Conservation (phyloP, 2,113 vertebrate genomes). For the Peromyscus maniculatus region DNA sequence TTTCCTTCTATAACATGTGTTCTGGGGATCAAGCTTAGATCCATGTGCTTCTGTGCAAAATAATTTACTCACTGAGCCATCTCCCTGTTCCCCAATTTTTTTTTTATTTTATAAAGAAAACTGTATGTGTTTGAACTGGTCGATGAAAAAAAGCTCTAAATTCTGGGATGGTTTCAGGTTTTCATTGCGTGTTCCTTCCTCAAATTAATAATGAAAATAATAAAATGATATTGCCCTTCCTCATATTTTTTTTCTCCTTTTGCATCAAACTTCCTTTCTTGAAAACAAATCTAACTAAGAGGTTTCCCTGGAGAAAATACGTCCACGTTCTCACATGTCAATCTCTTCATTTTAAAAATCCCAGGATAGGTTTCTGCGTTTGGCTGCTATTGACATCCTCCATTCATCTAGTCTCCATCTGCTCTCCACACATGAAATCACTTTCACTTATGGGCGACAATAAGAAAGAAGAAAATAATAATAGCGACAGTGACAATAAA, state of each 20-base stretch:
- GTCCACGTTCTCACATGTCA: background rate
- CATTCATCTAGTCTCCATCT: no score
- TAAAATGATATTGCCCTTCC: background rate
- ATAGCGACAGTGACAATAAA: background rate
- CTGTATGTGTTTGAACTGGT: background rate
- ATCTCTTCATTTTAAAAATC: background rate
- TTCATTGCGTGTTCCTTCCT: background rate
- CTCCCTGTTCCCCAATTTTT: no score
- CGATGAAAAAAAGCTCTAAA: background rate
- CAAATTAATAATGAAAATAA: background rate
- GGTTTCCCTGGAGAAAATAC: background rate
- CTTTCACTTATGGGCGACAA: background rate
- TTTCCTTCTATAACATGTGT: background rate
- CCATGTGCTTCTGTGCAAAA: background rate
- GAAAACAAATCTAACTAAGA: constrained; percentile 29
- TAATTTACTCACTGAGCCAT: background rate
- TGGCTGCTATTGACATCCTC: background rate
- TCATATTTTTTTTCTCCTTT: background rate
- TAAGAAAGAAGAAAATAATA: constrained; percentile 6
- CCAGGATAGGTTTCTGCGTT: background rate
- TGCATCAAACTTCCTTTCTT: background rate
- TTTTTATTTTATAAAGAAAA: constrained; percentile 29
- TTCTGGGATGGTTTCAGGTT: background rate
- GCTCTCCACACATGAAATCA: background rate
- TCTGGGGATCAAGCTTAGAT: background rate